Conservation (phyloP, 53 echinoderm and acorn worm species). For the Holothuria scabra region DNA sequence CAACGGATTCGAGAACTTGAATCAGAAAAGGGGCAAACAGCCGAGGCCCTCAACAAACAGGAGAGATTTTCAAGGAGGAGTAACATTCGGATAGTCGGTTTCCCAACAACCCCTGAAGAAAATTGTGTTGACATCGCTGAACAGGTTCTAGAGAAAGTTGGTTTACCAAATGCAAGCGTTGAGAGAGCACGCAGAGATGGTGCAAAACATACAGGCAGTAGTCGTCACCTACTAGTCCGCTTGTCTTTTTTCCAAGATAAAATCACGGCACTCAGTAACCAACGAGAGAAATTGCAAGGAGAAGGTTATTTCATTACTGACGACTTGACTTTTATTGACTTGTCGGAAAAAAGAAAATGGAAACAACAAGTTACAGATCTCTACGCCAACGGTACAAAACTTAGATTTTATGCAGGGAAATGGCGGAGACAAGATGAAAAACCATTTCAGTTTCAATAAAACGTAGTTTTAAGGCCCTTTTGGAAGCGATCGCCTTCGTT, state of each 20-base stretch:
- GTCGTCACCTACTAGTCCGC: background rate
- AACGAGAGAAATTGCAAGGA: background rate
- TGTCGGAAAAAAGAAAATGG: background rate
- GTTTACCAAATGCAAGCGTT: background rate
- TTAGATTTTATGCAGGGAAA: background rate
- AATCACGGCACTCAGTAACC: background rate
- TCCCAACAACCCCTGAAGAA: background rate
- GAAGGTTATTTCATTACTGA: conserved; percentile 1
- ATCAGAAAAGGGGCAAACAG: too few relatives aligned
- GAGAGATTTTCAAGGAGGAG: too few relatives aligned
- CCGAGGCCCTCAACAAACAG: conserved; percentile 28
- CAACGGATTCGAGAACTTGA: conserved; percentile 18
- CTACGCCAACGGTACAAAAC: background rate
- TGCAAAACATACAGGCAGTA: background rate
- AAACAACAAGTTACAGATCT: background rate
- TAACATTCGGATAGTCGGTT: background rate
- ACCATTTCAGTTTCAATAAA: background rate
- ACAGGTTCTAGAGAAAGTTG: conserved; percentile 11
- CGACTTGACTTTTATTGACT: background rate
- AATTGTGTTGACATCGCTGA: too few relatives aligned
- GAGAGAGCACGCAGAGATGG: conserved; percentile 24
- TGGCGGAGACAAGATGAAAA: background rate
- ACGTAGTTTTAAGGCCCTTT: too few relatives aligned
- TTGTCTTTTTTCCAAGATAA: too few relatives aligned
- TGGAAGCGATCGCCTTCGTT: too few relatives aligned